These are phyloP conservation scores for Meandrusa payeni DNA, from an alignment of 2,888 invertebrate genomes.

Conservation along the genomic window DNA sequence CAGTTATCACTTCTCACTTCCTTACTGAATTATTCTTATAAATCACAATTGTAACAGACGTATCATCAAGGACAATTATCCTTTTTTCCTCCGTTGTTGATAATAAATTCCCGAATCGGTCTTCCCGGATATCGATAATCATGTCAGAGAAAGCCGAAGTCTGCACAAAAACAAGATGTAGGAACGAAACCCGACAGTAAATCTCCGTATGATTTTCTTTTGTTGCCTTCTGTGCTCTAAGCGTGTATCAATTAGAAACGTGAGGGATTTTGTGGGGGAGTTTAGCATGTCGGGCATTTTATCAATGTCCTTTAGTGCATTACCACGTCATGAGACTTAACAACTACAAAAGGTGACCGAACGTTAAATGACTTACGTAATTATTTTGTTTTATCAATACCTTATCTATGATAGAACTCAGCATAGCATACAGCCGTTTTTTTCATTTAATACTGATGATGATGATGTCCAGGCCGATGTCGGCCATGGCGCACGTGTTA, in stretches of 20 bases:
- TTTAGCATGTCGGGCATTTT: slow-evolving; percentile 17
- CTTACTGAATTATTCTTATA: slow-evolving; percentile 31
- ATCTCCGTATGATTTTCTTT: slow-evolving; percentile 35
- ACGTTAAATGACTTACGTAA: no score
- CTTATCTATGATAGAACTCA: no score
- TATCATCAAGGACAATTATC: slow-evolving; percentile 63
- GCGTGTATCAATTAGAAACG: slow-evolving; percentile 25
- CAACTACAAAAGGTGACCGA: no score
- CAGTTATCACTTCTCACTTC: background rate
- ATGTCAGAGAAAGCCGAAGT: slow-evolving; percentile 55
- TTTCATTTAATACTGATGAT: no score
- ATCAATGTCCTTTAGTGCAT: slow-evolving; percentile 19
- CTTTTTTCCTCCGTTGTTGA: slow-evolving; percentile 64
- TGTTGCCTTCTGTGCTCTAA: slow-evolving; percentile 28
- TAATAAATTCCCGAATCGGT: slow-evolving; percentile 52
- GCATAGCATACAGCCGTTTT: no score
- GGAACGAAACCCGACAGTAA: slow-evolving; percentile 43
- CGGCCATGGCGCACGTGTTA: no score
- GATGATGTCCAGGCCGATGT: no score
- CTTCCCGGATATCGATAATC: slow-evolving; percentile 78
- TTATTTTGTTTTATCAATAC: no score
- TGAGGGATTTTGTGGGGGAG: slow-evolving; percentile 16
- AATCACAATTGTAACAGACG: slow-evolving; percentile 43
- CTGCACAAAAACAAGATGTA: slow-evolving; percentile 45
- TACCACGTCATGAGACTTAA: no score